Conservation (phyloP, 1,140 invertebrate genomes). For the Drosophila elegans region DNA sequence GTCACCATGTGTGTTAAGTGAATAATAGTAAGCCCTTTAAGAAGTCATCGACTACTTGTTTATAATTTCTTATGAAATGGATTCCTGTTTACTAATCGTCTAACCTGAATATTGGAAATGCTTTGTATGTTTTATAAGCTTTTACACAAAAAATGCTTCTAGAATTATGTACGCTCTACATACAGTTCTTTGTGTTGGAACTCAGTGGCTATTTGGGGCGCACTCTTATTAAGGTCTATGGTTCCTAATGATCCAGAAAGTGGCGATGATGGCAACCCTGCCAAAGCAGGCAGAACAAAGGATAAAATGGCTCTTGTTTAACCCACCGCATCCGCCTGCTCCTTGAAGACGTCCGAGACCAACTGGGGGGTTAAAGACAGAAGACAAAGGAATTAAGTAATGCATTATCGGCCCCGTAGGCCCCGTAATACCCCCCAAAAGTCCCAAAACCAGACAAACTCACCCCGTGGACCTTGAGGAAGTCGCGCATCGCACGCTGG, state of each 20-base stretch:
- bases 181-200: constrained; percentile 8
- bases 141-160: neutral
- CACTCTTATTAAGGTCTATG: neutral
- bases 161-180: neutral
- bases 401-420: neutral
- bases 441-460: constrained; percentile 18
- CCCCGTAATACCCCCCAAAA: neutral
- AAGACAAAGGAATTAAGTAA: constrained; percentile 13
- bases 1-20: no score
- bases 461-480: constrained; percentile 81
- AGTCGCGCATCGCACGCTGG: constrained; percentile 74
- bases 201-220: neutral
- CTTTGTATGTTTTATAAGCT: neutral
- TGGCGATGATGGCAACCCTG: neutral
- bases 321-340: constrained; percentile 77
- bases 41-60: no score
- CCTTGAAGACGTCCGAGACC: constrained; percentile 77
- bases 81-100: no score
- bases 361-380: constrained; percentile 39
- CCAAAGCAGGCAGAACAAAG: neutral
- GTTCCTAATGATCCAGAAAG: neutral
- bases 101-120: no score
- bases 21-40: no score
- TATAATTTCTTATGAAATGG: no score
- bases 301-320: constrained; percentile 8